Evolutionary conservation across 92 coral and sea anemone species (phyloP).

Genomic region (Heteractis magnifica): DNA sequence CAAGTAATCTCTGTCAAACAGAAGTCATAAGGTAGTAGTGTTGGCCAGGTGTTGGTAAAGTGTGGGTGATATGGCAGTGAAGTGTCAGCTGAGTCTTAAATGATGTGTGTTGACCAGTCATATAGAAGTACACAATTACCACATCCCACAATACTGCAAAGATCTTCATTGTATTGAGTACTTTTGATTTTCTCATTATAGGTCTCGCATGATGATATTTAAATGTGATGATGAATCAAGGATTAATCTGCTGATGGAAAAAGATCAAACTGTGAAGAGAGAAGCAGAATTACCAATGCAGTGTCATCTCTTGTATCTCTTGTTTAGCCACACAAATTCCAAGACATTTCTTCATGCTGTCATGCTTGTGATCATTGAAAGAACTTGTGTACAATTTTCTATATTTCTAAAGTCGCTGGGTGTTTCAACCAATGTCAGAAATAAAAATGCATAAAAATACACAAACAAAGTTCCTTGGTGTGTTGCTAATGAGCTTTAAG

Average conservation of each 20-base stretch:
- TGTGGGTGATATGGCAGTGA: too few relatives aligned
- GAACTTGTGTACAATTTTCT: not conserved
- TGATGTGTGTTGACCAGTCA: too few relatives aligned
- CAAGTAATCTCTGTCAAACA: too few relatives aligned
- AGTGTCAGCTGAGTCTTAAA: too few relatives aligned
- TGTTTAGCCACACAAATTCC: not conserved
- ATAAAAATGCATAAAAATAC: slow-evolving; percentile 3
- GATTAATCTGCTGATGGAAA: not conserved
- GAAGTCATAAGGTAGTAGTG: too few relatives aligned
- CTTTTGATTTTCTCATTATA: not conserved
- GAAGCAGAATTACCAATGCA: slow-evolving; percentile 50
- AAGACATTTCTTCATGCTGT: not conserved
- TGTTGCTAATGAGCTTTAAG: too few relatives aligned
- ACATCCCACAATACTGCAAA: too few relatives aligned
- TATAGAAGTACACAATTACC: too few relatives aligned
- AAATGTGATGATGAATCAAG: not conserved
- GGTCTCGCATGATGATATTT: not conserved
- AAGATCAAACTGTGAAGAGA: slow-evolving; percentile 41
- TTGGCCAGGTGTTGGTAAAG: too few relatives aligned
- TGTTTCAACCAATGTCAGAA: not conserved
- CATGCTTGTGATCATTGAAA: not conserved
- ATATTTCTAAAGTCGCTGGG: not conserved
- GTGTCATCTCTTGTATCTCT: slow-evolving; percentile 33
- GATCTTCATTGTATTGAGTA: not conserved
- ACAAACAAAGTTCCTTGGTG: not conserved